Conservation (phyloP, 53 echinoderm and acorn worm species). For the Patiria pectinifera region DNA sequence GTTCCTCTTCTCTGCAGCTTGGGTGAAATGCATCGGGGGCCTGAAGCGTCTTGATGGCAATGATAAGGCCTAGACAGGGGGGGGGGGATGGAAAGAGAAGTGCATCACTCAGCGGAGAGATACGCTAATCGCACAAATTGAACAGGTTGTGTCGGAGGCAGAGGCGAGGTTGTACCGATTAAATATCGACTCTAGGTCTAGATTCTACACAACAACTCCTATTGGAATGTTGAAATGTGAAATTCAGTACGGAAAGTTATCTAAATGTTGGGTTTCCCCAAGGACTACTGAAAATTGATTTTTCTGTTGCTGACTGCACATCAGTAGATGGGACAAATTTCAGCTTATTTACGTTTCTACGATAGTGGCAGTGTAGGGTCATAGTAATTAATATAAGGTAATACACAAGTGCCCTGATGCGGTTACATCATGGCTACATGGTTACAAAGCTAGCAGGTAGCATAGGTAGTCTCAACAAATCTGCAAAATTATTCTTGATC, state of each 20-base stretch:
- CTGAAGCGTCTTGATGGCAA: neutral
- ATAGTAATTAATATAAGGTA: too few species aligned
- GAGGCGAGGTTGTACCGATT: neutral
- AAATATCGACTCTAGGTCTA: neutral
- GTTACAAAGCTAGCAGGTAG: too few species aligned
- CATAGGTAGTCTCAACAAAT: too few species aligned
- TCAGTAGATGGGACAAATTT: too few species aligned
- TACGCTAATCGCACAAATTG: constrained; percentile 30
- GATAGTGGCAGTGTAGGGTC: too few species aligned
- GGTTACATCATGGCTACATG: neutral
- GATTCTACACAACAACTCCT: neutral
- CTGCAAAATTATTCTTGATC: too few species aligned
- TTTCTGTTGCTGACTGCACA: too few species aligned
- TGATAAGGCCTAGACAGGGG: constrained; percentile 1
- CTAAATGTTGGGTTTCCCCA: too few species aligned
- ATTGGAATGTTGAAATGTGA: neutral
- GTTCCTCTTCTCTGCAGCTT: neutral
- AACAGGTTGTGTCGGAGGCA: neutral
- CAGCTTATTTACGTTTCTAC: too few species aligned
- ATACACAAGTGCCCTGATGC: too few species aligned
- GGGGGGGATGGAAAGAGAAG: neutral
- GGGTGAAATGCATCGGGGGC: neutral
- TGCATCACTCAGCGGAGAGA: neutral
- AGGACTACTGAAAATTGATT: too few species aligned
- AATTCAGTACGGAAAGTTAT: neutral